A percentile compares a stretch with the other conserved stretches of the same genome.
These are phyloP conservation scores for Eurois occulta DNA, from an alignment of 2,888 invertebrate species.

Conservation along the genomic window DNA sequence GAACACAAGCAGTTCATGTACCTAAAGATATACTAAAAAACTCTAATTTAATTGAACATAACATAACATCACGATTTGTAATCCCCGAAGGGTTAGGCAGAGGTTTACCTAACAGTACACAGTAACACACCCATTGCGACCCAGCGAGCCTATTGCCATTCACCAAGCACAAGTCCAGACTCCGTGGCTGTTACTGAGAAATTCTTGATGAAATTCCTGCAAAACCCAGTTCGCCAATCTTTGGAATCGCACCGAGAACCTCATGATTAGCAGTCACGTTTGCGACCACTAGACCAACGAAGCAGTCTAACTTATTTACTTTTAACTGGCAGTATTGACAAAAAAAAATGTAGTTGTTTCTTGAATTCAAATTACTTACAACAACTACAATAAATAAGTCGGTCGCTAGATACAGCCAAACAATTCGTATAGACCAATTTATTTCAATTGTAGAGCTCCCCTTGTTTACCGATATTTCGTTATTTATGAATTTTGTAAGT, in stretches of 20 bases:
- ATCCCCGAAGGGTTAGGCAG: background rate
- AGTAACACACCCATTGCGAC: background rate
- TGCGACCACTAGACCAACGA: background rate
- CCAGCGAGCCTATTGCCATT: no score
- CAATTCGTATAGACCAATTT: background rate
- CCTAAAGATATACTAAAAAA: background rate
- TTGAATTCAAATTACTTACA: background rate
- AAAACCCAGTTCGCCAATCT: no score
- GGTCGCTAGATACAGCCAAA: background rate
- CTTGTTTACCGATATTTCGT: slow-evolving; percentile 11
- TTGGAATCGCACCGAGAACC: background rate
- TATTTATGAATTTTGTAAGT: slow-evolving; percentile 7
- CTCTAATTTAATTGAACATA: background rate
- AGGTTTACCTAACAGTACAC: background rate
- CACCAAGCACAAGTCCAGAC: background rate
- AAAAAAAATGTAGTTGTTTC: background rate
- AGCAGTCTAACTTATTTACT: background rate
- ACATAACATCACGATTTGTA: background rate
- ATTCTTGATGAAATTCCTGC: no score
- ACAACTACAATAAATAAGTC: background rate
- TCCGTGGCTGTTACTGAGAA: no score
- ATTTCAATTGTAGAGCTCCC: background rate
- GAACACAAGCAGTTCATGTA: background rate
- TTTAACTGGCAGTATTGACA: background rate
- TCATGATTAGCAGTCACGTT: background rate